Evolutionary conservation across 2,113 vertebrate species (phyloP).

Genomic region (Nycticebus coucang): DNA sequence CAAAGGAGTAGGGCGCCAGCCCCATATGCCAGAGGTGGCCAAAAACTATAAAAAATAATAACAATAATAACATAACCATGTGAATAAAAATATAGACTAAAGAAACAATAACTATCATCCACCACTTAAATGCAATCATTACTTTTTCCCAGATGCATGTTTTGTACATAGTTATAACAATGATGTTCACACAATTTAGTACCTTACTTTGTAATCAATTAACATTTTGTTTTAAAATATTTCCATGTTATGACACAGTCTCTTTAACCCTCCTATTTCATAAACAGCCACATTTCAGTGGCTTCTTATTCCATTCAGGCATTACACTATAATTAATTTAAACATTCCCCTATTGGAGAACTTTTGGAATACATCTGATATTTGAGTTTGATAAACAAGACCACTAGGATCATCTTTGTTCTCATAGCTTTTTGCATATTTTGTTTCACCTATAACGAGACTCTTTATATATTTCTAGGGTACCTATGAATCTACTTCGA

Average conservation of each 20-base stretch:
- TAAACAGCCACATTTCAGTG: background rate
- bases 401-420: background rate
- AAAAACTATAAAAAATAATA: too few relatives aligned
- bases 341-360: background rate
- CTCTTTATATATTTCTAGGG: background rate
- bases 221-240: background rate
- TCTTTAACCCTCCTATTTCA: background rate
- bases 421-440: background rate
- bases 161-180: constrained; percentile 15
- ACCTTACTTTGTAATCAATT: background rate
- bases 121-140: background rate
- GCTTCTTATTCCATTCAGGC: background rate
- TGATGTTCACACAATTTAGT: background rate
- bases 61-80: background rate
- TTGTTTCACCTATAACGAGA: background rate
- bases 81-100: constrained; percentile 23
- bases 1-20: too few relatives aligned
- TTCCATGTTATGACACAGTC: background rate
- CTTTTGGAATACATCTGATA: background rate
- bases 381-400: constrained; percentile 12
- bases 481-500: background rate
- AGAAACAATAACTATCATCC: background rate
- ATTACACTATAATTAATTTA: background rate
- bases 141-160: background rate
- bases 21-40: too few relatives aligned